phyloP scores from a whole-genome alignment of 2,797 vertebrate species.

The Cirrhinus mrigala region DNA sequence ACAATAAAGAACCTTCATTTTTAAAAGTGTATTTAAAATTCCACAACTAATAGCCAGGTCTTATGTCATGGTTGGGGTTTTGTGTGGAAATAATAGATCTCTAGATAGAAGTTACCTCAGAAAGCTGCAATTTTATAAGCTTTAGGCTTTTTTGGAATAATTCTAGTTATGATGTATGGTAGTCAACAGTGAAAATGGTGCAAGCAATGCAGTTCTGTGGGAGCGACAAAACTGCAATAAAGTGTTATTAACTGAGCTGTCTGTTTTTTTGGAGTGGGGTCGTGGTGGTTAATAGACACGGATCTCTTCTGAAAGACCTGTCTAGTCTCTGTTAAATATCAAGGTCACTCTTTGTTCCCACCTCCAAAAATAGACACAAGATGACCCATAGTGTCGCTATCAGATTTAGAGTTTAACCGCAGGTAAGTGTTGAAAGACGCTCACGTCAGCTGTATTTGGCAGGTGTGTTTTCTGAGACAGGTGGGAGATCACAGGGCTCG shows the following conservation, averaged over 20 bases:
- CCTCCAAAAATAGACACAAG: not conserved
- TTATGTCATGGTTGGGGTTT: constrained; percentile 23
- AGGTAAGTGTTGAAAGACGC: constrained; percentile 14
- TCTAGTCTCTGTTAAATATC: constrained; percentile 40
- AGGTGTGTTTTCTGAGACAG: not conserved
- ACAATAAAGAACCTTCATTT: not conserved
- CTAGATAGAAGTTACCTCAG: constrained; percentile 15
- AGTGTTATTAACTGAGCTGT: constrained; percentile 28
- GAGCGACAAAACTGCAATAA: constrained; percentile 51
- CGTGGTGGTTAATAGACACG: not conserved
- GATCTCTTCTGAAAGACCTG: constrained; percentile 11
- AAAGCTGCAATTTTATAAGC: constrained; percentile 1
- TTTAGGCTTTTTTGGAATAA: constrained; percentile 1
- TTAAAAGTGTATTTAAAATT: constrained; percentile 17
- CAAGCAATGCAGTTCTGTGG: constrained; percentile 30
- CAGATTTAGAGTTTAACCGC: not conserved
- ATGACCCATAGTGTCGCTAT: not conserved
- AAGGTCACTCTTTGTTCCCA: constrained; percentile 24
- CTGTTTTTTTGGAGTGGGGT: constrained; percentile 40
- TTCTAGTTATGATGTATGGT: not conserved
- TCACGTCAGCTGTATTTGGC: not conserved
- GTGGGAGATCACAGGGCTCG: not conserved
- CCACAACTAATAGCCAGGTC: constrained; percentile 54
- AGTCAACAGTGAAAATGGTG: not conserved
- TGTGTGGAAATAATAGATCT: constrained; percentile 14